A percentile compares a stretch with the other conserved stretches of the same genome.
Evolutionary conservation across 2,113 vertebrate genomes (phyloP).

Genomic region (Oxyruncus cristatus): DNA sequence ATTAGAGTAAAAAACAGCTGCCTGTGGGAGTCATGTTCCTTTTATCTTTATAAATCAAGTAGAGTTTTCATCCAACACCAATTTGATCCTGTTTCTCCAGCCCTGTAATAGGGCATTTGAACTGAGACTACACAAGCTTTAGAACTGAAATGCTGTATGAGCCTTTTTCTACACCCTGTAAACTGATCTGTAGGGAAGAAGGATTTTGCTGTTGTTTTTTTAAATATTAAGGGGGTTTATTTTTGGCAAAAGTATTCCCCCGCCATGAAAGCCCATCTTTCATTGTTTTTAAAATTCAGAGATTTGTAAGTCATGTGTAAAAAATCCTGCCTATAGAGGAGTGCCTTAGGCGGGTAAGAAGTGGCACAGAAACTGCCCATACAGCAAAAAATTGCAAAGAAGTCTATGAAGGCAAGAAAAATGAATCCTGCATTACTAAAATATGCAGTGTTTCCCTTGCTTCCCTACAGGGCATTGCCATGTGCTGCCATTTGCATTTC

Average conservation of each 20-base stretch:
- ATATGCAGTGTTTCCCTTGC: neutral
- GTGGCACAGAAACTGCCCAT: neutral
- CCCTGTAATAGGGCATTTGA: neutral
- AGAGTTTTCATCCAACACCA: neutral
- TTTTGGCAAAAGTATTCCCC: neutral
- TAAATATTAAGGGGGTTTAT: neutral
- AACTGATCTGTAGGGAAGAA: rapidly evolving
- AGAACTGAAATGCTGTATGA: neutral
- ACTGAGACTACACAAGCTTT: neutral
- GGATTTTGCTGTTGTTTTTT: neutral
- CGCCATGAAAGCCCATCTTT: neutral
- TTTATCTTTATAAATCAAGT: neutral
- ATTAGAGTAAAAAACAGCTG: neutral
- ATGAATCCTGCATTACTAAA: neutral
- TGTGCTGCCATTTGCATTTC: slow-evolving; percentile 40
- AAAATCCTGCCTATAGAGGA: neutral
- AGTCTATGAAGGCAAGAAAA: neutral
- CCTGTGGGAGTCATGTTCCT: neutral
- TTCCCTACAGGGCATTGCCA: neutral
- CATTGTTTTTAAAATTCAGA: neutral
- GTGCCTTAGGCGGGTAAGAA: neutral
- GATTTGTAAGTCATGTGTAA: neutral
- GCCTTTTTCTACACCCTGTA: neutral
- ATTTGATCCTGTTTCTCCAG: neutral
- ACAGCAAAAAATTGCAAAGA: neutral